These are phyloP conservation scores for Allobates femoralis DNA, from an alignment of 2,797 vertebrate species.

Conservation along the genomic window DNA sequence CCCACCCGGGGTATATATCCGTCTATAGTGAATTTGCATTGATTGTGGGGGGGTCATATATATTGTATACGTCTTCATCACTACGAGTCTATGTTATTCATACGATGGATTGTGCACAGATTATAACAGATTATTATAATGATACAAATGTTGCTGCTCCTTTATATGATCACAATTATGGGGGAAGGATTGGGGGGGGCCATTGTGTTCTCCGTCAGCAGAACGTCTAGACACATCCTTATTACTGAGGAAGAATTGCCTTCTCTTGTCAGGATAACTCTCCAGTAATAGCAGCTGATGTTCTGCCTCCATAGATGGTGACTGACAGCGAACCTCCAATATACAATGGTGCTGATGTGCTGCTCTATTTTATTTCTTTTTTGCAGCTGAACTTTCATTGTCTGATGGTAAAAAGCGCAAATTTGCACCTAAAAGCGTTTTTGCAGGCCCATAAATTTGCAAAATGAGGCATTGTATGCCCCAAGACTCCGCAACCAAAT, in stretches of 20 bases:
- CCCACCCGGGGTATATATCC: too few relatives aligned
- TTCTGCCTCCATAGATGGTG: slow-evolving; percentile 9
- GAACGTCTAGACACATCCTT: slow-evolving; percentile 8
- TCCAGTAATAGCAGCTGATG: background rate
- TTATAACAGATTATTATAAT: background rate
- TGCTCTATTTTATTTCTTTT: background rate
- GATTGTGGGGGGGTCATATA: too few relatives aligned
- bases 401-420: background rate
- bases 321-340: slow-evolving; percentile 7
- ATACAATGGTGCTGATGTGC: background rate
- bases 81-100: too few relatives aligned
- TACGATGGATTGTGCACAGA: background rate
- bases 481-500: background rate
- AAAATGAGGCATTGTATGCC: slow-evolving; percentile 2
- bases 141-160: background rate
- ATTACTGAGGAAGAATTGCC: background rate
- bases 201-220: slow-evolving; percentile 5
- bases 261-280: slow-evolving; percentile 15
- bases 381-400: background rate
- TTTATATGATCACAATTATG: background rate
- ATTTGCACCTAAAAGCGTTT: background rate
- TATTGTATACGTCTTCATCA: too few relatives aligned
- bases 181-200: background rate
- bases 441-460: background rate
- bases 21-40: too few relatives aligned